Evolutionary conservation across 2,797 vertebrate species (phyloP), one percentile per base, ranked within the genome.

Genomic region (Echiichthys vipera): DNA sequence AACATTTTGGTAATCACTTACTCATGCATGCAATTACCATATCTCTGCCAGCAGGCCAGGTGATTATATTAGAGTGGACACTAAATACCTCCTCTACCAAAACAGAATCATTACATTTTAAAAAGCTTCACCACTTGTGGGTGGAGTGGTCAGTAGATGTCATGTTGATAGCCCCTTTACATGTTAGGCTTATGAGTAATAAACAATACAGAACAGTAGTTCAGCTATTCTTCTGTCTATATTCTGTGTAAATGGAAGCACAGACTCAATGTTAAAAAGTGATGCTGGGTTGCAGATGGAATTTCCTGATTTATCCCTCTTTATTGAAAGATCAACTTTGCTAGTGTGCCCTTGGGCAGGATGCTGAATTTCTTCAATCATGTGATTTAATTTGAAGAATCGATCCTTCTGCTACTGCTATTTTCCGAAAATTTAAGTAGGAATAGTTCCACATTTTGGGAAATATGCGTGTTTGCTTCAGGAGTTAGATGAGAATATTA

Each of bases 11-110:
- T 77, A 81, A 85, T 66, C 51, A 39, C 47, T 63, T 53, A 58
- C 65, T 73, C 9, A 61, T 83, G 81, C 32, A 65, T 63, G 53
- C 73, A 68, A 69, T 82, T 59, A 77, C n/a, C 27, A 24, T 46
- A 46, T 69, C 46, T 56, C 40, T 49, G 40, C 13, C 27, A 43
- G 15, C 34, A 36, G 32, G n/a, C 17, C 15, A 22, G 13, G 27
- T 20, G 4, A 46, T 47, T 43, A 39, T 24, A 57, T 69, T 40
- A 32, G 15, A 77, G 25, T 24, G 43, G 30, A 39, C 24, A 50
- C 37, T 29, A 13, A 36, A 36, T 25, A 47, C 43, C 42, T 5
- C 51, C 53, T 78, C 11, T 68, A 32, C 22, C 9, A 32, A 9
- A 53, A 1, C 5, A 46, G 46, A 73, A 30, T 22, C 51, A 39